Evolutionary conservation across 2,797 vertebrate genomes (phyloP), one percentile per base, ranked within the genome.

Genomic region (Dromococcyx pavoninus): DNA sequence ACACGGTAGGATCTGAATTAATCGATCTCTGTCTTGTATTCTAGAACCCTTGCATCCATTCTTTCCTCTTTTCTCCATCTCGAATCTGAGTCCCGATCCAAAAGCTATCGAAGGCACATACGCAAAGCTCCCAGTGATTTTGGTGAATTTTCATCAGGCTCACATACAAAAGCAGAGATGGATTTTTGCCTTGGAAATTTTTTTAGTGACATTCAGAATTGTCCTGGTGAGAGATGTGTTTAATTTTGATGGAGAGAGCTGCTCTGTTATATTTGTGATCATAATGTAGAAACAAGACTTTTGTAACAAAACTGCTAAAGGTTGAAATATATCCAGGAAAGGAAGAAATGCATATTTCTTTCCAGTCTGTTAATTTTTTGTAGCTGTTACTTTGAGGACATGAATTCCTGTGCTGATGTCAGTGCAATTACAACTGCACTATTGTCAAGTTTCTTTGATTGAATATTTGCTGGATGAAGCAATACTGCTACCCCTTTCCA

Each of bases 391-490:
- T 88, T 80, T 4, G 30, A 88, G 74, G 73, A 89, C 46, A 32
- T 16, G 44, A 75, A 65, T 84, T 78, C 82, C 15, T 72, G 8
- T 56, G 66, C 86, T 93, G 87, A 88, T 92, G 76, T 88, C 91
- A 85, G 41, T 88, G 41, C 70, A 64, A 43, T 91, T 94, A 65
- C 77, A 90, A 83, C 92, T 90, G 80, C 67, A 12, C 83, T 74
- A 35, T 67, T 81, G 71, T 84, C 57, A 57, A 10, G 41, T 77
- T 86, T 94, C 71, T 87, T 61, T 82, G 66, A 15, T 7, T 56
- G 89, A 93, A 41, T 94, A 83, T 91, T 94, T 94, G 73, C 56
- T 73, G 77, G 56, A 17, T 92, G 89, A 95, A 96, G 44, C 73
- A 90, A 51, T 78, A 30, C 24, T 72, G 58, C 73, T 15, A 11